A percentile compares a stretch with the other conserved stretches of the same genome.
These are phyloP conservation scores for Gryllus longicercus DNA, from an alignment of 2,888 invertebrate species.

Conservation along the genomic window DNA sequence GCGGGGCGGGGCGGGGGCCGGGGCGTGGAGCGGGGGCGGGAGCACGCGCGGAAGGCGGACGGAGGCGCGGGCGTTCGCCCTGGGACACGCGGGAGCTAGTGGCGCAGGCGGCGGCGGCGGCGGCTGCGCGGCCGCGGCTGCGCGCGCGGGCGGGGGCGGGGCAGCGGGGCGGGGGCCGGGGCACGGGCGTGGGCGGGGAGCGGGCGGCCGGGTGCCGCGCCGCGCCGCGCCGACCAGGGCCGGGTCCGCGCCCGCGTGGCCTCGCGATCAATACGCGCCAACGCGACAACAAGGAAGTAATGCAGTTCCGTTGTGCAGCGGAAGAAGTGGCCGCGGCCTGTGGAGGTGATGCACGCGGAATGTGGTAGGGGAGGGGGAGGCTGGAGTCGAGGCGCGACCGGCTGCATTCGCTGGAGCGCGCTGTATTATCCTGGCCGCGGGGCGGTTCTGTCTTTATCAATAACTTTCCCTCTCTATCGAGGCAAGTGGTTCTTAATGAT, in stretches of 20 bases:
- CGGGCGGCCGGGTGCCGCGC: not conserved
- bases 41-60: not conserved
- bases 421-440: too few relatives aligned
- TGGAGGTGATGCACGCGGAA: not conserved
- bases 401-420: too few relatives aligned
- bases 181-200: not conserved
- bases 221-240: not conserved
- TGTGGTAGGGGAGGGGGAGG: too few relatives aligned
- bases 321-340: not conserved
- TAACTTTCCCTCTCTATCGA: too few relatives aligned
- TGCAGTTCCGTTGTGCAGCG: slow-evolving; percentile 8
- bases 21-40: not conserved
- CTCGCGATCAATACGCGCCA: not conserved
- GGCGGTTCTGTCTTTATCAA: too few relatives aligned
- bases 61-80: not conserved
- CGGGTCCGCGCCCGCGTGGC: not conserved
- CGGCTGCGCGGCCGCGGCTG: not conserved
- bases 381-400: too few relatives aligned
- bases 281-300: slow-evolving; percentile 17
- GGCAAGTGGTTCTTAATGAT: too few relatives aligned
- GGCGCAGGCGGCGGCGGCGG: not conserved
- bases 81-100: not conserved
- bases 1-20: not conserved
- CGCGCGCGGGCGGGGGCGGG: not conserved
- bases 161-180: not conserved